phyloP scores from a whole-genome alignment of 2,113 vertebrate species.

The Chlorodrepanis virens region DNA sequence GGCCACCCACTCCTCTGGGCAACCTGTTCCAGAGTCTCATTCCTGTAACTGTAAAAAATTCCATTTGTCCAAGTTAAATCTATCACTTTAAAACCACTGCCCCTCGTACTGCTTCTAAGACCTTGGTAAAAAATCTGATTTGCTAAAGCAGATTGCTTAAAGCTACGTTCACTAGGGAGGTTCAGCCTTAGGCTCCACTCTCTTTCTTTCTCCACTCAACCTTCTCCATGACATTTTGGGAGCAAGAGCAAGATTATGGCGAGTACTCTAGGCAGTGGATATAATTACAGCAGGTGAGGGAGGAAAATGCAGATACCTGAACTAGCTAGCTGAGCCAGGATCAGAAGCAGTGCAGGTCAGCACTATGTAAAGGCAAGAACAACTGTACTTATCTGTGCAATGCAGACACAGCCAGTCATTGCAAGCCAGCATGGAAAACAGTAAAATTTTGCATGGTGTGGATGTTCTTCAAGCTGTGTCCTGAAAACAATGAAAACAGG shows the following conservation, averaged over 20 bases:
- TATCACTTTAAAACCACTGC: neutral
- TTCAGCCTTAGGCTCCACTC: neutral
- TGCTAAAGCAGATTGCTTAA: neutral
- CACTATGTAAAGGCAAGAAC: neutral
- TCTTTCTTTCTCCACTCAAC: no score
- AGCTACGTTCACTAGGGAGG: accelerated
- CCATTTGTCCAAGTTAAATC: neutral
- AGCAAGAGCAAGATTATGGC: neutral
- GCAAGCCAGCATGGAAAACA: neutral
- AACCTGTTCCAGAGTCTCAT: neutral
- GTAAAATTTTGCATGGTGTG: neutral
- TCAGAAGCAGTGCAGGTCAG: neutral
- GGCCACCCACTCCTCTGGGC: neutral
- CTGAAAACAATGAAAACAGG: neutral
- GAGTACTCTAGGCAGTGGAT: neutral
- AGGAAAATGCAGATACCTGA: neutral
- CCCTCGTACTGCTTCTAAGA: neutral
- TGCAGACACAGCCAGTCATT: neutral
- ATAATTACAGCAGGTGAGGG: neutral
- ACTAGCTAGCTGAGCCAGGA: neutral
- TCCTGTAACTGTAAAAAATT: neutral
- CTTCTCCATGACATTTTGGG: neutral
- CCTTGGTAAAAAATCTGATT: neutral
- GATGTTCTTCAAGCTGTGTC: neutral
- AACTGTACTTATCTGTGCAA: neutral